A percentile compares a stretch with the other conserved stretches of the same genome.
Conservation (phyloP, 2,113 vertebrate species). For the Pleuronectes platessa region DNA sequence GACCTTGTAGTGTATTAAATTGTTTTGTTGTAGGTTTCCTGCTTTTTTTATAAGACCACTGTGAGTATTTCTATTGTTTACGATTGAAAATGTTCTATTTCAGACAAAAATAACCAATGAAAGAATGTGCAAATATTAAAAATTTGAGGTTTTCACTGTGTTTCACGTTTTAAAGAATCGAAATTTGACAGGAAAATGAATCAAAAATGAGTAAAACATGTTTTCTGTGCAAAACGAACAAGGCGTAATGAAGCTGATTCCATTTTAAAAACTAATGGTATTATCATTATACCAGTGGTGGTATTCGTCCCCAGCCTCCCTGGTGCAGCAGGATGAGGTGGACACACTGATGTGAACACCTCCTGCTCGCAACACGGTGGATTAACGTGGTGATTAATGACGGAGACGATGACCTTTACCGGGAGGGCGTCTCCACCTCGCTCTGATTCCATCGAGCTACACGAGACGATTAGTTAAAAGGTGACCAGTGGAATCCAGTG, state of each 20-base stretch:
- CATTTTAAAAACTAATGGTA: conserved; percentile 24
- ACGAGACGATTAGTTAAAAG: conserved; percentile 9
- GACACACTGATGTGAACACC: not conserved
- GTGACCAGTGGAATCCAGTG: conserved; percentile 9
- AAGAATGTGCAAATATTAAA: not conserved
- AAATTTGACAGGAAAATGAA: not conserved
- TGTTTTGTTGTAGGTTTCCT: not conserved
- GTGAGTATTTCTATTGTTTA: no score
- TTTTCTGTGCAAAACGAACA: not conserved
- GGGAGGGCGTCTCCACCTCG: conserved; percentile 31
- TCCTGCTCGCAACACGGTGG: not conserved
- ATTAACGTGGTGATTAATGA: conserved; percentile 59
- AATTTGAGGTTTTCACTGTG: no score
- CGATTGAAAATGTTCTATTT: not conserved
- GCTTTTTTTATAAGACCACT: not conserved
- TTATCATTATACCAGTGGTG: conserved; percentile 19
- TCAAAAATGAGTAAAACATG: not conserved
- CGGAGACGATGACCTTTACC: conserved; percentile 31
- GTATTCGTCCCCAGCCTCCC: conserved; percentile 28
- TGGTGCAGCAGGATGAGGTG: not conserved
- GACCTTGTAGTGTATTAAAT: not conserved
- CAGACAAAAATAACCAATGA: not conserved
- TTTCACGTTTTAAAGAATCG: not conserved
- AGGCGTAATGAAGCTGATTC: conserved; percentile 32
- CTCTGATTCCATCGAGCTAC: conserved; percentile 39